Conservation (phyloP, 64 coral and sea anemone genomes). For the Pocillopora damicornis region DNA sequence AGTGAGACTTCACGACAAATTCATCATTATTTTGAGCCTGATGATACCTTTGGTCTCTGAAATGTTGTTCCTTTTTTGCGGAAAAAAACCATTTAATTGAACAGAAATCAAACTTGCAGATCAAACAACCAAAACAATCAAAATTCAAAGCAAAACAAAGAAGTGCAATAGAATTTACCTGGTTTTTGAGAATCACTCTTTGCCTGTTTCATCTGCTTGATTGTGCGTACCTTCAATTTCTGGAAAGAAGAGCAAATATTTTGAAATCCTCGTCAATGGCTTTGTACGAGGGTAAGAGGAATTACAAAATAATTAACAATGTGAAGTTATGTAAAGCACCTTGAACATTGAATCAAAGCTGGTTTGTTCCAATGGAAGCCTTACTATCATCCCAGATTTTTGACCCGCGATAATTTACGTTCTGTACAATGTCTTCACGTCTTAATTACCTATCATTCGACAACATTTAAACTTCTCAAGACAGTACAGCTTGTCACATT, state of each 20-base stretch:
- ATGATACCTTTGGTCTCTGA: neutral
- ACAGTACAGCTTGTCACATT: neutral
- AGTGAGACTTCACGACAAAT: too few relatives aligned
- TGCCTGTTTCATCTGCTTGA: neutral
- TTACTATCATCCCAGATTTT: neutral
- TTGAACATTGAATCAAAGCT: neutral
- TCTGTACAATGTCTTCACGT: neutral
- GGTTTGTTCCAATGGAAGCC: neutral
- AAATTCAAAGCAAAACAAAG: neutral
- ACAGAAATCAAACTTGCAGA: neutral
- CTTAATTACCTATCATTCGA: neutral
- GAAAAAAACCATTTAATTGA: neutral
- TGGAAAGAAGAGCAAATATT: neutral
- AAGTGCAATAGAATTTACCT: neutral
- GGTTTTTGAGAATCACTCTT: neutral
- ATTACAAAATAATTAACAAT: neutral
- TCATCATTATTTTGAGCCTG: too few relatives aligned
- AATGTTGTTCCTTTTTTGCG: neutral
- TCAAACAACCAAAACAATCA: neutral
- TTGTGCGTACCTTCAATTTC: neutral
- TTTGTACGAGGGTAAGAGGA: neutral
- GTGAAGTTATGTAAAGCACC: neutral
- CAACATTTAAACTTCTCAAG: slow-evolving; percentile 15
- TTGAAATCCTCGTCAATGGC: neutral
- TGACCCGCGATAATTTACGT: too few relatives aligned